Base-by-base conservation (phyloP, 2,888 invertebrate species). In the Polymixis flavicincta region DNA sequence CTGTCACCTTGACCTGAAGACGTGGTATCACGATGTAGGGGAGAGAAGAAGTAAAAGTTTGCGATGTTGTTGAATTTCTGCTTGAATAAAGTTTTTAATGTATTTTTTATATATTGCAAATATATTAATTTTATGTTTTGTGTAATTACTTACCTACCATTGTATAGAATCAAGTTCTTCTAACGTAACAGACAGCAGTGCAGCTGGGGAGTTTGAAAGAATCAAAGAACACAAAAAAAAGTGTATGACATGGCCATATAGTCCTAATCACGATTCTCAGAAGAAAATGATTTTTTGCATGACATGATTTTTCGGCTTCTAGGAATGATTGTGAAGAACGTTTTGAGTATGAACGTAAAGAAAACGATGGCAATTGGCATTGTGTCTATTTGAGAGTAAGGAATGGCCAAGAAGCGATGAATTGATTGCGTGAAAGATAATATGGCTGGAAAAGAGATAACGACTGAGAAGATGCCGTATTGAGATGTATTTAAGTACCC, bases 1-100 rank as follows among this genome's bases (percentile, higher is more conserved):
- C 4, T 68, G 59, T 73, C 25, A 67, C 87, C 85, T 85, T 85
- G 87, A 86, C 76, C 74, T 7, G 50, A 45, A 70, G 67, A 71
- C 28, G 48, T 50, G 13, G 14, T 25, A 7, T 22, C 61, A 60
- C 65, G 13, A 19, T 50, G 61, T 17, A 67, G n/a, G 37, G 1
- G 13, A 64, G 6, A 63, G 13, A 37, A 76, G 65, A 66, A 78
- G 25, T 22, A 14, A 1, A 57, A 59, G 42, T 45, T 50, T 37
- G 19, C 9, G 25, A 9, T 22, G 13, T 19, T 59, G 17, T 59
- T 59, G 22, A 45, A 17, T 32, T 32, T 32, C 32, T 32, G 32
- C 32, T 32, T 32, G 32, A 32, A 32, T 32, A 32, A 32, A 32
- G 32, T 32, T 32, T 32, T 32, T 32, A 32, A 32, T 32, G 32